Percentiles rank a stretch among this genome's conserved stretches.
phyloP scores from a whole-genome alignment of 1,140 invertebrate species.

The Drosophila fuyamai region DNA sequence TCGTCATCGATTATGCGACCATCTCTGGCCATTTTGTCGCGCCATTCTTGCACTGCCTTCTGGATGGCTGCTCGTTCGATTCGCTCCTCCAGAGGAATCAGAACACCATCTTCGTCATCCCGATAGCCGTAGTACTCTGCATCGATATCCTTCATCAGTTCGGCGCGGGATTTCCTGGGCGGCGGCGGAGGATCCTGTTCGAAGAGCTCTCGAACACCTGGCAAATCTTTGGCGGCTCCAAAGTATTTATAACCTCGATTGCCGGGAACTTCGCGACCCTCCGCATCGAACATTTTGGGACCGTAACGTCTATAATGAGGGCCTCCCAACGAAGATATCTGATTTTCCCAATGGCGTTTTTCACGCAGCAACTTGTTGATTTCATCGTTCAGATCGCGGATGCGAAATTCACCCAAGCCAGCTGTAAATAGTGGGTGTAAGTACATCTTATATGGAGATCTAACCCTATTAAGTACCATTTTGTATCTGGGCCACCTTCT shows the following conservation, averaged over 20 bases:
- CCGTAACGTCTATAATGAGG: conserved; percentile 97
- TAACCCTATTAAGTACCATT: conserved; percentile 88
- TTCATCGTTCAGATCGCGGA: conserved; percentile 99
- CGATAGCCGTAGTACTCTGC: conserved; percentile 99
- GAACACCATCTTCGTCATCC: conserved; percentile 98
- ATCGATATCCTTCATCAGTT: conserved; percentile 99
- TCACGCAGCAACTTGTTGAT: conserved; percentile 99
- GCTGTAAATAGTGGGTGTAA: conserved; percentile 86
- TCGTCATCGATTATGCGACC: conserved; percentile 85
- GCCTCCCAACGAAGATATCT: conserved; percentile 97
- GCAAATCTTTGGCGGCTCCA: conserved; percentile 99
- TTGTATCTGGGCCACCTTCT: conserved; percentile 99
- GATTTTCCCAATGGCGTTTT: conserved; percentile 98
- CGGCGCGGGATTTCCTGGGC: conserved; percentile 95
- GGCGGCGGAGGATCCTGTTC: conserved; percentile 96
- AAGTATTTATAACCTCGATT: conserved; percentile 99
- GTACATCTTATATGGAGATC: rapidly evolving
- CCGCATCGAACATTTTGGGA: conserved; percentile 97
- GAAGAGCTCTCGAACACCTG: conserved; percentile 98
- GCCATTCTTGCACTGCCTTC: conserved; percentile 88
- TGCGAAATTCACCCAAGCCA: conserved; percentile 98
- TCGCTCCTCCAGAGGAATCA: conserved; percentile 94
- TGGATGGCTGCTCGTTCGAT: conserved; percentile 90
- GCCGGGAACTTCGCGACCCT: conserved; percentile 98
- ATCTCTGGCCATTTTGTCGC: conserved; percentile 87